Conservation (phyloP, 2,888 invertebrate genomes). For the Protonemura montana region DNA sequence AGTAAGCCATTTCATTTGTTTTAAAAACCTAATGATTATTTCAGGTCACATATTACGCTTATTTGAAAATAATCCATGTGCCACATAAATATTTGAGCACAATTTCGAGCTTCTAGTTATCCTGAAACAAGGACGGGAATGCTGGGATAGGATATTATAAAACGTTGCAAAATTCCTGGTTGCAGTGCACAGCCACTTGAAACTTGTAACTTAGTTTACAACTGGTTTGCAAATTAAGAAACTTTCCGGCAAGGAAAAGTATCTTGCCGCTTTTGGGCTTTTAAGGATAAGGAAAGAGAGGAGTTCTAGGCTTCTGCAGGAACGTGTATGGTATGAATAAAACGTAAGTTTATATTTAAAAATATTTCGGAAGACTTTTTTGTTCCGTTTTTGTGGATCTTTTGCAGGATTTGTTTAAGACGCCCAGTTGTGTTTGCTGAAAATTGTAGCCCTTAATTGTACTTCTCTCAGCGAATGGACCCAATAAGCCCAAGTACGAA, state of each 20-base stretch:
- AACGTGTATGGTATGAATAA: not conserved
- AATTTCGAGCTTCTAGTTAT: not conserved
- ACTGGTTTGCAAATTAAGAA: not conserved
- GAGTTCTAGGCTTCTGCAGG: not conserved
- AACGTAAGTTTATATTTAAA: not conserved
- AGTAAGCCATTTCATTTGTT: not conserved
- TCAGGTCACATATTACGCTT: not conserved
- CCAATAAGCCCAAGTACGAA: too few species aligned
- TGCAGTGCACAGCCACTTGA: not conserved
- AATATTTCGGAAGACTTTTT: not conserved
- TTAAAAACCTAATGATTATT: not conserved
- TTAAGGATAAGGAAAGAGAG: not conserved
- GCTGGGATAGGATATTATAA: not conserved
- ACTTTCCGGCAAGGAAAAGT: not conserved
- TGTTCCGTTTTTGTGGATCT: too few species aligned
- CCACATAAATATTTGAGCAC: not conserved
- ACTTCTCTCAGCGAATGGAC: too few species aligned
- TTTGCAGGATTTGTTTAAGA: too few species aligned
- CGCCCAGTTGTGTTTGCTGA: too few species aligned
- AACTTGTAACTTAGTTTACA: not conserved
- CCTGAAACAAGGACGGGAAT: too few species aligned
- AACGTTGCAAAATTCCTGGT: not conserved
- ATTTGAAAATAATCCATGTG: not conserved
- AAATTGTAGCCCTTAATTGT: too few species aligned
- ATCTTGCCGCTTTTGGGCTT: not conserved